These are phyloP conservation scores for Apodemia duryi DNA, from an alignment of 2,888 invertebrate species.

Conservation along the genomic window DNA sequence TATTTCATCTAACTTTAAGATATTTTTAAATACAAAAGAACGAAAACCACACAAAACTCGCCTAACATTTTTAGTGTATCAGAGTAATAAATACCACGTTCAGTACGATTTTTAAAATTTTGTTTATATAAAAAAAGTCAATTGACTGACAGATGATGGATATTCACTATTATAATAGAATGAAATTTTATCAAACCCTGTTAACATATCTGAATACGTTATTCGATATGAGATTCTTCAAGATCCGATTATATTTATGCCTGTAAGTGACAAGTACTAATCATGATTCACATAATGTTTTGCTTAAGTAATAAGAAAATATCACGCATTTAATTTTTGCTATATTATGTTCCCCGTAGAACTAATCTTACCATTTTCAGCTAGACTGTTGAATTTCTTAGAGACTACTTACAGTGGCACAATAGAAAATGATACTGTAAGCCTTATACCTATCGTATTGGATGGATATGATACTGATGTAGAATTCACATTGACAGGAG, in stretches of 20 bases:
- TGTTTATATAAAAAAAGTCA: too few relatives aligned
- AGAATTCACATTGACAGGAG: conserved; percentile 44
- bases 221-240: background rate
- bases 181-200: background rate
- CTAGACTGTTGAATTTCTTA: conserved; percentile 50
- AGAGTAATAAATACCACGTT: too few relatives aligned
- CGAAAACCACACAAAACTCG: too few relatives aligned
- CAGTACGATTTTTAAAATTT: too few relatives aligned
- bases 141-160: background rate
- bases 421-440: conserved; percentile 40
- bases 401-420: conserved; percentile 46
- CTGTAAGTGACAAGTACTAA: conserved; percentile 1
- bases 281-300: background rate
- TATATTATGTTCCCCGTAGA: background rate
- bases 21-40: too few relatives aligned
- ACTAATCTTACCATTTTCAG: conserved; percentile 38
- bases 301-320: background rate
- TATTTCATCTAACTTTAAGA: too few relatives aligned
- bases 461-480: conserved; percentile 43
- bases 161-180: background rate
- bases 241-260: background rate
- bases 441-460: conserved; percentile 42
- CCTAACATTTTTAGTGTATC: too few relatives aligned
- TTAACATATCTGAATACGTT: background rate
- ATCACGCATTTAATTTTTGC: background rate